These are phyloP conservation scores for Glaucidium brasilianum DNA, from an alignment of 2,113 vertebrate species.

Conservation along the genomic window DNA sequence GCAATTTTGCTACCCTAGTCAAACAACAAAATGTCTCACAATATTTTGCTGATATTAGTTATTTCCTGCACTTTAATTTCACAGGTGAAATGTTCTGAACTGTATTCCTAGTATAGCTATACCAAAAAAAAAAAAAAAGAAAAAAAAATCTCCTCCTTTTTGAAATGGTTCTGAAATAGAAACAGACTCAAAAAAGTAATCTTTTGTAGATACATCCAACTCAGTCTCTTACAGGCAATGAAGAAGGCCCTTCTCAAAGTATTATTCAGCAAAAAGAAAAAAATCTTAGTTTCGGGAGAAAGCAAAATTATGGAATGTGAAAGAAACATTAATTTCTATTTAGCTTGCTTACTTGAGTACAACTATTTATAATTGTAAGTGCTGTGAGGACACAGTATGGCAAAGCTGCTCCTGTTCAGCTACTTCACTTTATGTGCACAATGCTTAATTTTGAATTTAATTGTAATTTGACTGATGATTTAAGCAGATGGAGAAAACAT, in stretches of 20 bases:
- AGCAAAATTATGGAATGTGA: background rate
- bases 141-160: background rate
- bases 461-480: background rate
- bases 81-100: background rate
- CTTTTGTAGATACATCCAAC: background rate
- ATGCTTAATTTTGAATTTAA: background rate
- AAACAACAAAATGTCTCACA: background rate
- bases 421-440: background rate
- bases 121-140: background rate
- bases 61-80: slow-evolving; percentile 9
- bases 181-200: background rate
- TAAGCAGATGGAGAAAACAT: background rate
- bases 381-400: background rate
- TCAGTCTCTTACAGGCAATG: background rate
- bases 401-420: background rate
- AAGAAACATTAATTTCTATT: background rate
- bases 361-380: background rate
- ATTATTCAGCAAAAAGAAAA: background rate
- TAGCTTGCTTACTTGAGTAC: background rate
- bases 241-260: background rate
- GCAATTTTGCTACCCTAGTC: background rate
- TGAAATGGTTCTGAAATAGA: background rate
- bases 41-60: background rate
- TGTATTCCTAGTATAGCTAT: background rate
- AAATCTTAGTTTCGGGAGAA: background rate